These are phyloP conservation scores for Laterallus jamaicensis DNA, from an alignment of 2,113 vertebrate genomes.

Conservation along the genomic window DNA sequence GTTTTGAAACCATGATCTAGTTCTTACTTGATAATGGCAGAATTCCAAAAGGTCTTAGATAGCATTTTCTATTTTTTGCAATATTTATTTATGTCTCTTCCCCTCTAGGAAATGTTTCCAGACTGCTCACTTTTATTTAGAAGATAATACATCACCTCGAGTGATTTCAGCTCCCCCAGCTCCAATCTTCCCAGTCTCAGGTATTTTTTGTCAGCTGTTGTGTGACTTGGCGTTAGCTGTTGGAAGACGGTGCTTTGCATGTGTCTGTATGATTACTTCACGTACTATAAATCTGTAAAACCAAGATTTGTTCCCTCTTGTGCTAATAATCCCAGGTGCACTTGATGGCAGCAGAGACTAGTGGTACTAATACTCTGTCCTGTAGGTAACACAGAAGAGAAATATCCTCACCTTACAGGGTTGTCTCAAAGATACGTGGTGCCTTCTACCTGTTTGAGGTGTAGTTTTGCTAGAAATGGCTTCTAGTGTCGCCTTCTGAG, in stretches of 20 bases:
- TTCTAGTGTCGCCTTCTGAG: background rate
- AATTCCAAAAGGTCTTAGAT: background rate
- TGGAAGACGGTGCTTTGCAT: background rate
- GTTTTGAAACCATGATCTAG: background rate
- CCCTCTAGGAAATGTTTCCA: constrained; percentile 93
- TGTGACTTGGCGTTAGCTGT: background rate
- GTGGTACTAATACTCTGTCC: background rate
- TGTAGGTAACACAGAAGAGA: background rate
- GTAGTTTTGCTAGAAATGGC: background rate
- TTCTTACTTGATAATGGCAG: background rate
- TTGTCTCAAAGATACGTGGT: background rate
- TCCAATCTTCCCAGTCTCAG: constrained; percentile 88
- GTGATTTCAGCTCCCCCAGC: constrained; percentile 85
- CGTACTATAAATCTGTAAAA: background rate
- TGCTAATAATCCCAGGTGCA: background rate
- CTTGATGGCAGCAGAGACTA: background rate
- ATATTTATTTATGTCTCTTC: constrained; percentile 24
- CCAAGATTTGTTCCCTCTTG: background rate
- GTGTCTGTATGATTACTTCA: background rate
- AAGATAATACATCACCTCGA: constrained; percentile 88
- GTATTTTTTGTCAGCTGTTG: constrained; percentile 70
- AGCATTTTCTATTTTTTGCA: background rate
- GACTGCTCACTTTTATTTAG: constrained; percentile 97
- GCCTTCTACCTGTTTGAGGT: background rate
- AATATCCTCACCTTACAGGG: background rate